Evolutionary conservation across 2,113 vertebrate species (phyloP), one percentile per base, ranked within the genome.

Genomic region (Coregonus clupeaformis): DNA sequence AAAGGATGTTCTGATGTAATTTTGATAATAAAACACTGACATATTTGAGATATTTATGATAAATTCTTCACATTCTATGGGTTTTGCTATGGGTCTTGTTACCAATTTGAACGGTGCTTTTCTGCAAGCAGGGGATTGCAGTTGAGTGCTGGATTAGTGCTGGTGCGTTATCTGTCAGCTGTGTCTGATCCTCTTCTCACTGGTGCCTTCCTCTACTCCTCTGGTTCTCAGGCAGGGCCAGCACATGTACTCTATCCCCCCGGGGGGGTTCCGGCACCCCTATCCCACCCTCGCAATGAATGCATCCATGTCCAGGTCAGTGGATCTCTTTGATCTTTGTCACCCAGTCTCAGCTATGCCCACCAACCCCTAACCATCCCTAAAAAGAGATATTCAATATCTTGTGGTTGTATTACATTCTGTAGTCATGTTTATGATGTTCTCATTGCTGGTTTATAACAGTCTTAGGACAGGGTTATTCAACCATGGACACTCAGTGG

Each of bases 221-320:
- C 29, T 59, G 29, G 68, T 45, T 66, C 68, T 49, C 85, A 98
- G 97, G 90, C 97, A 98, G 82, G 96, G 95, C 59, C 97, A 97
- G 82, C 96, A 90, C 22, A 87, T 98, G 91, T 98, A 98, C 91
- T 95, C 97, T 83, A 94, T 98, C 82, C 95, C 96, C 80, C 92
- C 95, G 0, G 95, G 95, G 0, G 95, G 97, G 80, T 97, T 98
- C 89, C 92, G 96, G 85, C 95, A 96, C 86, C 93, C 97, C 2
- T 98, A 98, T 80, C 96, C 96, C 0, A 93, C 97, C 25, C 93
- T 97, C 6, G 96, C 96, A 59, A 96, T 97, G 95, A 98, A 97
- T 6, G 94, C 97, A 72, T 98, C 97, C 32, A 94, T 98, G 95
- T 96, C 97, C 94, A 98, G 97, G 97, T 98, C 88, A 91, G 94